Evolutionary conservation across 2,888 invertebrate species (phyloP).

Genomic region (Balanococcus diminutus): DNA sequence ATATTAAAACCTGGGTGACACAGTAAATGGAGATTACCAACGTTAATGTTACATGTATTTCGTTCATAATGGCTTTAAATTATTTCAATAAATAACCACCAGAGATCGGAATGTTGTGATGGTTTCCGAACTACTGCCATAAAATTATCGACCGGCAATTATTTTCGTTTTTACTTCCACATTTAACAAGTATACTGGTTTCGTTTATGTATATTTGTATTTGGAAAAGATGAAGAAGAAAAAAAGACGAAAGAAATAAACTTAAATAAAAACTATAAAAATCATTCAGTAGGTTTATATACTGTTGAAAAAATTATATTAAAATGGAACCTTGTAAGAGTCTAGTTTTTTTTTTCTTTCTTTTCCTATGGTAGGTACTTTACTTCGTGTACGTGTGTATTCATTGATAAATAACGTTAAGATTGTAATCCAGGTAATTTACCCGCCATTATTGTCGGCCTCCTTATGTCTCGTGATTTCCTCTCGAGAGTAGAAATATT

Average conservation of each 20-base stretch:
- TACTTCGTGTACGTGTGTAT: neutral
- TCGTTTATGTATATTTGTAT: conserved; percentile 14
- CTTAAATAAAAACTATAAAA: neutral
- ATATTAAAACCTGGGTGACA: conserved; percentile 47
- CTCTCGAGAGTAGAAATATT: neutral
- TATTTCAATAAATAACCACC: conserved; percentile 49
- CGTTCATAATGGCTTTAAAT: conserved; percentile 51
- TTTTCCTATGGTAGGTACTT: neutral
- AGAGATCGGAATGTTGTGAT: conserved; percentile 50
- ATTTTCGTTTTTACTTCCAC: conserved; percentile 29
- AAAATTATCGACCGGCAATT: conserved; percentile 47
- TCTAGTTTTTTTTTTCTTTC: neutral
- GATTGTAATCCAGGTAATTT: neutral
- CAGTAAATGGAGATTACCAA: conserved; percentile 47
- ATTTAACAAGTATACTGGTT: conserved; percentile 16
- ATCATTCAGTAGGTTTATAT: neutral
- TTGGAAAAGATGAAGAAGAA: neutral
- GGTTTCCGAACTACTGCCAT: conserved; percentile 46
- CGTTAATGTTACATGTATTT: conserved; percentile 48
- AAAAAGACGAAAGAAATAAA: neutral
- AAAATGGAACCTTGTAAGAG: neutral
- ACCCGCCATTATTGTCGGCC: neutral
- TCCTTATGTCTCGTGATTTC: neutral
- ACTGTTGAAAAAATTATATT: neutral
- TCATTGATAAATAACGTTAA: neutral